Base-by-base conservation (phyloP, 1,140 invertebrate genomes). In the Drosophila prosaltans region DNA sequence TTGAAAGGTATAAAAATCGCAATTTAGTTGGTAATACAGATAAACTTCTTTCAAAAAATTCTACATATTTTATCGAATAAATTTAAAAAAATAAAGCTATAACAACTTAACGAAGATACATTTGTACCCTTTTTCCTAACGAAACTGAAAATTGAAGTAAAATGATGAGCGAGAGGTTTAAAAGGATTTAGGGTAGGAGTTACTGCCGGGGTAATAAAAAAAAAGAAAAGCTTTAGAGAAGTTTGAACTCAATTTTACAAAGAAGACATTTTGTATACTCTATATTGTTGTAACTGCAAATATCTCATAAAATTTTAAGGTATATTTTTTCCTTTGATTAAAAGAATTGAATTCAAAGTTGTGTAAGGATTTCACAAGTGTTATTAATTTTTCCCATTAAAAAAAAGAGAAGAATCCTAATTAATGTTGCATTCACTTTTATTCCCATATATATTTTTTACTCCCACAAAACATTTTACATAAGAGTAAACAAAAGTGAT, bases 161-260 rank as follows among this genome's bases (percentile, higher is more conserved):
- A 73, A 48, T 40, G 57, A 58, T 76, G 65, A 76, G 63, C 74
- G 32, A 59, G 57, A 21, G 32, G 57, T 9, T 40, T 59, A 21
- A 24, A 40, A 24, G 9, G 57, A 39, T 10, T 59, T 40, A 2
- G 32, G 57, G 32, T 59, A 26, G 45, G 45, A 21, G 45, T 51
- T 51, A 7, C 9, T 11, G 11, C 6, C 2, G 21, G 57, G 57
- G 57, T 59, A 39, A 6, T 24, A 59, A 36, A 11, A 11, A 10
- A 1, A 24, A 30, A 30, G 4, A 30, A 59, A 11, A 40, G 16
- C n/a, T 10, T 8, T 26, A 24, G 39, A 39, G 28, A 58, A 32
- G n/a, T 4, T 21, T 8, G 7, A 40, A 40, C 10, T 40, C 10
- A 11, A 3, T 40, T 9, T 11, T 3, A 40, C 39, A 11, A 11